Base-by-base conservation (phyloP, 2,113 vertebrate species). In the Opisthocomus hoazin region DNA sequence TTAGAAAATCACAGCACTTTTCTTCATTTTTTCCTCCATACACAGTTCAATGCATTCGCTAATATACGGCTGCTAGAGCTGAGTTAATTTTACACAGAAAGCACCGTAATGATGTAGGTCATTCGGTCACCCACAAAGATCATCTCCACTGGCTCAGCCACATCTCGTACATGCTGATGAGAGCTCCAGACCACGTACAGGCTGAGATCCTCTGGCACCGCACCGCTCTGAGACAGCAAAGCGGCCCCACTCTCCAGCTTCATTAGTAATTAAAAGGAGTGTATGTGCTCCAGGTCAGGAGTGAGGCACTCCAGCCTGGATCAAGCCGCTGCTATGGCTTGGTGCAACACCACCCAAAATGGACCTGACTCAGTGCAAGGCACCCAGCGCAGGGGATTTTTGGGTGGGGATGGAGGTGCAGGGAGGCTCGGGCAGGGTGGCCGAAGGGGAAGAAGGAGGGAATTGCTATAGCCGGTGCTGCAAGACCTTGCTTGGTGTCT, bases 291-390 rank as follows among this genome's bases (percentile, higher is more conserved):
- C 15, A 24, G 18, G 37, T 13, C 15, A 50, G 65, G 30, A 46
- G 10, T 0, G 1, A 65, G 22, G 17, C 5, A 20, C 37, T 57
- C 29, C 66, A 46, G 18, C 32, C 10, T 68, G 48, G 65, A 39
- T 15, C 12, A 20, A 68, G 26, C 24, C 1, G 4, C 34, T 1
- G 0, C 26, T 16, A 26, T 1, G 37, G 29, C 34, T n/a, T 56
- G 60, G 27, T 63, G 46, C 32, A 37, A 39, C 19, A 5, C 8
- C 60, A 29, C 12, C 41, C 39, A 56, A 39, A 66, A 56, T 21
- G 6, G 53, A 56, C 13, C n/a, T 18, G 50, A 32, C 9, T 11
- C 17, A 11, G 43, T 39, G 27, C 41, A 56, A 66, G 53, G 39
- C 15, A 22, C 12, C 9, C 6, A 0, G 16, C 0, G 2, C 20